Evolutionary conservation across 2,113 vertebrate species (phyloP), one percentile per base, ranked within the genome.

Genomic region (Casuarius casuarius): DNA sequence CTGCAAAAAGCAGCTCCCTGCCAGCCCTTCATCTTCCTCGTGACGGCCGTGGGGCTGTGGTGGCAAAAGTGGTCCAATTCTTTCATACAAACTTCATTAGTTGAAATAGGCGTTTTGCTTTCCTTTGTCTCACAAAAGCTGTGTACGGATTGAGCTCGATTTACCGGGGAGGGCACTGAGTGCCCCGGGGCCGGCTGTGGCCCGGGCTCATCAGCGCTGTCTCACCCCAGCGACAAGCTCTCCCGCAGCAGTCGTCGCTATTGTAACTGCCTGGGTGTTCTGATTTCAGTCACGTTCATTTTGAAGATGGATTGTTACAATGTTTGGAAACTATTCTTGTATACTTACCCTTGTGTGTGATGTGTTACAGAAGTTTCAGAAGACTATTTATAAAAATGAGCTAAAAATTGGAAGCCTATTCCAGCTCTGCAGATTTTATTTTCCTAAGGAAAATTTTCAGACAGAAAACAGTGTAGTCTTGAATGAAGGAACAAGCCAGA

Each of bases 351-450:
- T 82, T 85, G 88, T 67, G 89, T 46, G 56, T 21, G 52, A 46
- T 70, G 19, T 95, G 89, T 89, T 92, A 68, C 81, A 68, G 65
- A 94, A 83, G 59, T 85, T 79, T 77, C 56, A 72, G 92, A 67
- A 87, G 33, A 76, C 77, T 92, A 81, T 65, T 8, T 65, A 8
- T 90, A 61, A 80, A 95, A 97, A 87, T 70, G 75, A 51, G 59
- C 10, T 75, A 85, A 62, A 96, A 51, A 25, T 28, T 83, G 86
- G 89, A 97, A 93, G 84, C 74, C 35, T 80, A 14, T 87, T 75
- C 10, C 71, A 26, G 59, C n/a, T 79, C 63, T 70, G 35, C 62
- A 80, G 73, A 80, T 65, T 73, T 89, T 89, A 56, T 63, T 13
- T 21, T 90, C 74, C 31, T 93, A 58, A 95, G 70, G 48, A 67